These are phyloP conservation scores for Eleutherodactylus coqui DNA, from an alignment of 2,797 vertebrate species.

Conservation along the genomic window DNA sequence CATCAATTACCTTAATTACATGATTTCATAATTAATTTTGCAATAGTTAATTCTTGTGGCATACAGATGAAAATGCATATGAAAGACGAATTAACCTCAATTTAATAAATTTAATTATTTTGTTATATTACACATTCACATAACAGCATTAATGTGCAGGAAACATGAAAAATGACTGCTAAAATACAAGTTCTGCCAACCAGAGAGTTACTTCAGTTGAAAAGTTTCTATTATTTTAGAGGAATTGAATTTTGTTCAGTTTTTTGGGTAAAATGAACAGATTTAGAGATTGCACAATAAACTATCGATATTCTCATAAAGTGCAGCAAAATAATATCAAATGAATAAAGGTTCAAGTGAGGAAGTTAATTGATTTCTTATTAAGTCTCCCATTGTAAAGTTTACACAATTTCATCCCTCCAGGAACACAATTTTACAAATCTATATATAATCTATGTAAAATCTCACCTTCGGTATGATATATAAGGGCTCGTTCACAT, in stretches of 20 bases:
- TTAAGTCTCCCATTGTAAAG: no score
- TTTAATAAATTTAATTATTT: constrained; percentile 47
- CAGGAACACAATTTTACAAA: no score
- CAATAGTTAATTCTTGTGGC: constrained; percentile 42
- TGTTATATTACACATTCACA: constrained; percentile 36
- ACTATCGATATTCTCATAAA: not conserved
- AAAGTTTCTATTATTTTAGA: not conserved
- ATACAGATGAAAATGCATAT: constrained; percentile 34
- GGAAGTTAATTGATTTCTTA: no score
- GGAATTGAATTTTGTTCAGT: not conserved
- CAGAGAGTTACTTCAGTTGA: not conserved
- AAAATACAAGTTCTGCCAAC: constrained; percentile 1
- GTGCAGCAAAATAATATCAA: no score
- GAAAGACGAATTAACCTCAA: constrained; percentile 49
- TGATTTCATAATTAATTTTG: constrained; percentile 44
- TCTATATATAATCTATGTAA: no score
- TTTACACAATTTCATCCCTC: no score
- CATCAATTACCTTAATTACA: constrained; percentile 48
- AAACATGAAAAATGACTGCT: constrained; percentile 16
- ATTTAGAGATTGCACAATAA: not conserved
- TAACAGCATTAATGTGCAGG: constrained; percentile 27
- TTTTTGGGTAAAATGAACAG: not conserved
- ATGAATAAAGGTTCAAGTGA: no score
- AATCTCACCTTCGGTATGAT: no score
- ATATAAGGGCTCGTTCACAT: no score